phyloP scores from a whole-genome alignment of 37 sponge, comb jelly and placozoan genomes.

The Tethya wilhelma region DNA sequence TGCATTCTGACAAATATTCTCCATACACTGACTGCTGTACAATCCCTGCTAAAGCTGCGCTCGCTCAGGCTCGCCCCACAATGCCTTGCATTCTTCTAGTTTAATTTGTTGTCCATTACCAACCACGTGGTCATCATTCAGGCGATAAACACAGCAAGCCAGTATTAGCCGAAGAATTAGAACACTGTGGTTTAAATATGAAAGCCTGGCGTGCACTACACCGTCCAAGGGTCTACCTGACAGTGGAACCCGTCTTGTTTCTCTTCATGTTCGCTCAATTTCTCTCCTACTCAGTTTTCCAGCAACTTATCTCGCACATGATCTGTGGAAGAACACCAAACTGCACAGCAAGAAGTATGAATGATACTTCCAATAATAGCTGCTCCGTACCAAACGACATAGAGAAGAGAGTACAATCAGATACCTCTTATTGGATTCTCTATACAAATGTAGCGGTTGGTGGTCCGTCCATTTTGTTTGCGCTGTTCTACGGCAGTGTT shows the following conservation, averaged over 20 bases:
- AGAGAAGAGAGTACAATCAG: slow-evolving; percentile 44
- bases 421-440: slow-evolving; percentile 79
- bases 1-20: no score
- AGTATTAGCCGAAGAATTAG: no score
- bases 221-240: slow-evolving; percentile 35
- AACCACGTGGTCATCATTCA: no score
- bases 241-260: slow-evolving; percentile 84
- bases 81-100: no score
- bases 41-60: no score
- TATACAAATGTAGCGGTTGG: slow-evolving; percentile 68
- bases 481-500: slow-evolving; percentile 61
- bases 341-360: slow-evolving; percentile 25
- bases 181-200: no score
- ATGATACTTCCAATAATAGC: not conserved
- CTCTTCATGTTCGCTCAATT: slow-evolving; percentile 71
- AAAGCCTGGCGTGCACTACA: slow-evolving; percentile 16
- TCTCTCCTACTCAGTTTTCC: slow-evolving; percentile 53
- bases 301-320: slow-evolving; percentile 44
- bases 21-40: no score
- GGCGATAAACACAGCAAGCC: no score
- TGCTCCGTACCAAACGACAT: slow-evolving; percentile 13
- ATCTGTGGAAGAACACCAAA: slow-evolving; percentile 56
- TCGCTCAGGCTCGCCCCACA: no score
- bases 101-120: no score
- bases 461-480: slow-evolving; percentile 56